phyloP scores from a whole-genome alignment of 1,140 invertebrate species.

The roundworm (Caenorhabditis elegans) region WBcel235 BX284602.5:4223501-4224000 shows the following conservation, averaged over 20 bases:
- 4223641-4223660: background rate
- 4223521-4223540: too few relatives aligned
- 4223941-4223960: too few relatives aligned
- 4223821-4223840: background rate
- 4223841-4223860: background rate
- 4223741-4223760: too few relatives aligned
- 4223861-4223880: slow-evolving; percentile 74
- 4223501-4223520: too few relatives aligned
- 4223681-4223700: background rate
- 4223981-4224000: background rate
- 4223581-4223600: background rate
- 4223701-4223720: background rate
- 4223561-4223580: too few relatives aligned
- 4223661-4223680: background rate
- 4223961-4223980: too few relatives aligned
- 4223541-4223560: too few relatives aligned
- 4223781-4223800: background rate
- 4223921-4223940: too few relatives aligned
- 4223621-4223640: background rate
- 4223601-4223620: background rate
- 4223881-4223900: too few relatives aligned
- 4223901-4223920: too few relatives aligned
- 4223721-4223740: too few relatives aligned
- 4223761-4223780: too few relatives aligned
- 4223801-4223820: background rate